These are phyloP conservation scores for Eristalis arbustorum DNA, from an alignment of 2,888 invertebrate genomes.

Conservation along the genomic window DNA sequence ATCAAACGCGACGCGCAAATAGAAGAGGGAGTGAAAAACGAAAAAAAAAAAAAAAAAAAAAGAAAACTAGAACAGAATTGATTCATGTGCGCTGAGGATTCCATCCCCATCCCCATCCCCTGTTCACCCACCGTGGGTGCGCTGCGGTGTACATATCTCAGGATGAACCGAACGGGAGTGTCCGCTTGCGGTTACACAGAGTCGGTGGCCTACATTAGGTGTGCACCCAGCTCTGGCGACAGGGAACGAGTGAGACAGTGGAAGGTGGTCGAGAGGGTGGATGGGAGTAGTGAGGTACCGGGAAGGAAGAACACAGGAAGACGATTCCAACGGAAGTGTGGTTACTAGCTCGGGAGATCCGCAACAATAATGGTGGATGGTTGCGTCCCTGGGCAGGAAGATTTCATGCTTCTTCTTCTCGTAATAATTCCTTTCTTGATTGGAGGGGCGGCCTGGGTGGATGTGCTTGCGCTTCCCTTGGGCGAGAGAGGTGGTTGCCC, in stretches of 20 bases:
- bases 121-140: background rate
- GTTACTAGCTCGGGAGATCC: conserved; percentile 43
- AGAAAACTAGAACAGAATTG: conserved; percentile 64
- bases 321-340: conserved; percentile 34
- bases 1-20: conserved; percentile 65
- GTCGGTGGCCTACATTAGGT: conserved; percentile 65
- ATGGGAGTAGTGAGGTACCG: background rate
- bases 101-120: background rate
- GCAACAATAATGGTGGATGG: conserved; percentile 19
- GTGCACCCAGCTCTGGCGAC: conserved; percentile 15
- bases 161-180: conserved; percentile 54
- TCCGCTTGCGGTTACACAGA: conserved; percentile 61
- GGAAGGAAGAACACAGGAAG: conserved; percentile 8
- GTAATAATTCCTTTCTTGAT: background rate
- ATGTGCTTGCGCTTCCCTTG: background rate
- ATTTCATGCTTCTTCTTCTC: background rate
- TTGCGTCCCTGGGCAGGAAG: conserved; percentile 27
- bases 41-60: background rate
- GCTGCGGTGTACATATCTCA: conserved; percentile 25
- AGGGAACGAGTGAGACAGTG: background rate
- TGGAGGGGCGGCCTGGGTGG: background rate
- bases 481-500: conserved; percentile 18
- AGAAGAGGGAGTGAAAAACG: conserved; percentile 1
- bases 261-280: background rate
- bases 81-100: conserved; percentile 55